Evolutionary conservation across 2,797 vertebrate species (phyloP).

Genomic region (Adrianichthys oophorus): DNA sequence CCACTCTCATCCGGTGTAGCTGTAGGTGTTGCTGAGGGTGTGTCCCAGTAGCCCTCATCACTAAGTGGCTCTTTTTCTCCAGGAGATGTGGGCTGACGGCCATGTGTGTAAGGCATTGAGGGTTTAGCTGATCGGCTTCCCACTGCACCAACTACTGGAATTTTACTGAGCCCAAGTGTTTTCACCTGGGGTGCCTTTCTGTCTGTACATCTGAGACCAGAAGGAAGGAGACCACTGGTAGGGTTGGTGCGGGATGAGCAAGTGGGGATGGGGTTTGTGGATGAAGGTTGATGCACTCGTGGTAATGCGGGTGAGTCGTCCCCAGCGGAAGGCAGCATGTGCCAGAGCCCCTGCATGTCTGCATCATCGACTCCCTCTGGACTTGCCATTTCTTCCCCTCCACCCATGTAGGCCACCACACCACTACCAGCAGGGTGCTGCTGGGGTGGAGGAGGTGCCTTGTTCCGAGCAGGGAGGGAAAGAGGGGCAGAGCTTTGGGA

Average conservation of each 20-base stretch:
- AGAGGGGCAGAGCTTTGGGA: conserved; percentile 48
- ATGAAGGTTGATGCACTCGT: conserved; percentile 50
- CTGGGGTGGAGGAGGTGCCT: conserved; percentile 56
- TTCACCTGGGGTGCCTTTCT: conserved; percentile 79
- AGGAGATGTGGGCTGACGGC: conserved; percentile 72
- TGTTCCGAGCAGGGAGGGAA: conserved; percentile 58
- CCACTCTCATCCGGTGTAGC: conserved; percentile 86
- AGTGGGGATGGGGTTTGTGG: conserved; percentile 49
- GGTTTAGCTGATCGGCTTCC: conserved; percentile 60
- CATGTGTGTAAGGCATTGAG: conserved; percentile 59
- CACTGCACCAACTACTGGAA: conserved; percentile 74
- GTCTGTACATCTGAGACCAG: conserved; percentile 54
- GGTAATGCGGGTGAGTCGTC: conserved; percentile 76
- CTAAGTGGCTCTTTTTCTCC: conserved; percentile 88
- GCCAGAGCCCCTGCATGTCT: conserved; percentile 94
- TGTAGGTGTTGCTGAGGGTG: conserved; percentile 88
- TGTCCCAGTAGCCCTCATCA: conserved; percentile 96
- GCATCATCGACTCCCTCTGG: conserved; percentile 93
- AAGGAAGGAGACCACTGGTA: conserved; percentile 42
- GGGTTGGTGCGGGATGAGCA: conserved; percentile 55
- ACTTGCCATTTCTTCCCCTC: conserved; percentile 98
- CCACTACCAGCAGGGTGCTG: conserved; percentile 84
- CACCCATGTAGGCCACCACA: conserved; percentile 94
- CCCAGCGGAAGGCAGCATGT: conserved; percentile 89
- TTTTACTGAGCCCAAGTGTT: conserved; percentile 83